phyloP scores from a whole-genome alignment of 2,888 invertebrate genomes.

The Deilephila elpenor region DNA sequence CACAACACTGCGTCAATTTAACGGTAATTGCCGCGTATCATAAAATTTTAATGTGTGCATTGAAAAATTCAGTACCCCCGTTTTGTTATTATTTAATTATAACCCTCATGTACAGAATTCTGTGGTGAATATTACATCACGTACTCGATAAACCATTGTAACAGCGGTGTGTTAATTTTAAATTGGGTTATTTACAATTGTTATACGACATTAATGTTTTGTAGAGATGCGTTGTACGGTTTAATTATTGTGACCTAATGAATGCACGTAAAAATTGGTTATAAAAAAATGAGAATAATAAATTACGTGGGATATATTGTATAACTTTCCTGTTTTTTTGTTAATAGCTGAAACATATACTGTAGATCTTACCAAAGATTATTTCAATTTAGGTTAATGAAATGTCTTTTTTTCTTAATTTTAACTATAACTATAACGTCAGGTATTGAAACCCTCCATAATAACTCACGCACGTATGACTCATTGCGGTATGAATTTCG shows the following conservation, averaged over 20 bases:
- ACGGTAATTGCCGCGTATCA: conserved; percentile 48
- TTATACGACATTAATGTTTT: neutral
- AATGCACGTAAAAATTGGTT: too few relatives aligned
- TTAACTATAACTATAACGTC: too few relatives aligned
- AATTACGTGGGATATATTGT: too few relatives aligned
- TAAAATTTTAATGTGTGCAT: conserved; percentile 64
- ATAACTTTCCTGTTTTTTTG: too few relatives aligned
- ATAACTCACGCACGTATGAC: too few relatives aligned
- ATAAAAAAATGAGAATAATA: too few relatives aligned
- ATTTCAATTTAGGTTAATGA: too few relatives aligned
- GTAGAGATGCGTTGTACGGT: neutral
- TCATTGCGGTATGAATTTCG: too few relatives aligned
- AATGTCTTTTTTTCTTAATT: too few relatives aligned
- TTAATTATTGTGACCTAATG: neutral
- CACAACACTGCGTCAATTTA: conserved; percentile 39
- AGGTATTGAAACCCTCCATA: too few relatives aligned
- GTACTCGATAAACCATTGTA: conserved; percentile 15
- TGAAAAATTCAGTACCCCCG: conserved; percentile 56
- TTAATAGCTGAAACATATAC: too few relatives aligned
- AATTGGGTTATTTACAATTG: conserved; percentile 13
- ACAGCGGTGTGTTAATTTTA: conserved; percentile 10
- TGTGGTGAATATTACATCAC: conserved; percentile 17
- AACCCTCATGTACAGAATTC: conserved; percentile 51
- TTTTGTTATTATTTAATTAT: conserved; percentile 65
- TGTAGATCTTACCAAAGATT: too few relatives aligned